phyloP scores from a whole-genome alignment of 1,140 invertebrate genomes.

The Charaxes varanes region DNA sequence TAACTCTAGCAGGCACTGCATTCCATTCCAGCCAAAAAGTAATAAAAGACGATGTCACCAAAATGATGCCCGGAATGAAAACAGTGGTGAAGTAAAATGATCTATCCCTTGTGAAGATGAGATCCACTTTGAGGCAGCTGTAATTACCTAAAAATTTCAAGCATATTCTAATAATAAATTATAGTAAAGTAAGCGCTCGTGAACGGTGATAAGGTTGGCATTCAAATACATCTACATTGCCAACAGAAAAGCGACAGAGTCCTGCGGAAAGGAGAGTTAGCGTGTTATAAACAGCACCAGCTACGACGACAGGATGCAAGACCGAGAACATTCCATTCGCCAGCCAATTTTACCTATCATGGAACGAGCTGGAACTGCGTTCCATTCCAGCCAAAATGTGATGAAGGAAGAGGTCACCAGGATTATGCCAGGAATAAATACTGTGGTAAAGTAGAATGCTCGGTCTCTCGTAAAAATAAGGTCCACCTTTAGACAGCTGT shows the following conservation, averaged over 20 bases:
- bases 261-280: slow-evolving; percentile 46
- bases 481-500: slow-evolving; percentile 91
- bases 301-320: slow-evolving; percentile 54
- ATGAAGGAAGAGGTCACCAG: slow-evolving; percentile 93
- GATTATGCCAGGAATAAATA: slow-evolving; percentile 93
- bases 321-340: slow-evolving; percentile 59
- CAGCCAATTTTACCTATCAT: slow-evolving; percentile 84
- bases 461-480: slow-evolving; percentile 87
- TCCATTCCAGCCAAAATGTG: slow-evolving; percentile 95
- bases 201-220: slow-evolving; percentile 25
- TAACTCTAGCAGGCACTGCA: slow-evolving; percentile 93
- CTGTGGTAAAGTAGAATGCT: slow-evolving; percentile 92
- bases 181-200: slow-evolving; percentile 28
- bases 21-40: slow-evolving; percentile 97
- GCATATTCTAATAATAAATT: slow-evolving; percentile 63
- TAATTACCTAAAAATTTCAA: slow-evolving; percentile 87
- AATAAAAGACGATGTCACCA: slow-evolving; percentile 93
- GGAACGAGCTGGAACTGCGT: slow-evolving; percentile 91
- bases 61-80: slow-evolving; percentile 95
- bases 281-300: slow-evolving; percentile 62
- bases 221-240: slow-evolving; percentile 27
- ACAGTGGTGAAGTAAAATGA: slow-evolving; percentile 97
- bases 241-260: slow-evolving; percentile 34
- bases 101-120: slow-evolving; percentile 94
- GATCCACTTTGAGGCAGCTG: slow-evolving; percentile 93